Evolutionary conservation across 2,113 vertebrate species (phyloP).

Genomic region (Thinocorus orbignyianus): DNA sequence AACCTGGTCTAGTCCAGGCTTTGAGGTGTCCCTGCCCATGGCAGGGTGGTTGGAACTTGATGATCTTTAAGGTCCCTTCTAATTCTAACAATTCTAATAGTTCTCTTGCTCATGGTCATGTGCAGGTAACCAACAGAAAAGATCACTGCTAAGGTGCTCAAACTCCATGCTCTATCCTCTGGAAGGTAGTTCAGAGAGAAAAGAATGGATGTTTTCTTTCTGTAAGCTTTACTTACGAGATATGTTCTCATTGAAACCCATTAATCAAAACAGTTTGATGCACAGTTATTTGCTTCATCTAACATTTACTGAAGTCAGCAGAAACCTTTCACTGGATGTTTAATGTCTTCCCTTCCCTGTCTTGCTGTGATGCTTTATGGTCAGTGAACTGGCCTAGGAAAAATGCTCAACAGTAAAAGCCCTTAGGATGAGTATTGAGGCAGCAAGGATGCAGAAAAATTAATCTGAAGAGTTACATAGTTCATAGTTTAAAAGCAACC

Average conservation of each 20-base stretch:
- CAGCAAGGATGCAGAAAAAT: neutral
- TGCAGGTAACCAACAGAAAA: neutral
- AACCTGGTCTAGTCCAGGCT: too few species aligned
- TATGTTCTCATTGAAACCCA: neutral
- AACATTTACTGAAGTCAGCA: constrained; percentile 45
- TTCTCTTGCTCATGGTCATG: neutral
- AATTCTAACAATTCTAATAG: neutral
- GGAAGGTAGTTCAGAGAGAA: neutral
- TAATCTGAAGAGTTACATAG: neutral
- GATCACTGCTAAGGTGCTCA: neutral
- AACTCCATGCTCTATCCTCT: neutral
- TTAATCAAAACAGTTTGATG: constrained; percentile 7
- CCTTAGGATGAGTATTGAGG: neutral
- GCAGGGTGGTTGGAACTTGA: too few species aligned
- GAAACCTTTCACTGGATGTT: constrained; percentile 11
- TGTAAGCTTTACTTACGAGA: constrained; percentile 2
- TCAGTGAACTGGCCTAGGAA: neutral
- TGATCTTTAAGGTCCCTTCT: too few species aligned
- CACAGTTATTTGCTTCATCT: constrained; percentile 7
- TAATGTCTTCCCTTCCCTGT: neutral
- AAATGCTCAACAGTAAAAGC: neutral
- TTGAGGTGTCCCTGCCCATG: too few species aligned
- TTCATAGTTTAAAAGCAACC: neutral
- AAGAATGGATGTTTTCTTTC: neutral
- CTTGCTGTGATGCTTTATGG: neutral